These are phyloP conservation scores for Caenorhabditis elegans DNA, from an alignment of 1,140 invertebrate species.

Conservation along the genomic window DNA sequence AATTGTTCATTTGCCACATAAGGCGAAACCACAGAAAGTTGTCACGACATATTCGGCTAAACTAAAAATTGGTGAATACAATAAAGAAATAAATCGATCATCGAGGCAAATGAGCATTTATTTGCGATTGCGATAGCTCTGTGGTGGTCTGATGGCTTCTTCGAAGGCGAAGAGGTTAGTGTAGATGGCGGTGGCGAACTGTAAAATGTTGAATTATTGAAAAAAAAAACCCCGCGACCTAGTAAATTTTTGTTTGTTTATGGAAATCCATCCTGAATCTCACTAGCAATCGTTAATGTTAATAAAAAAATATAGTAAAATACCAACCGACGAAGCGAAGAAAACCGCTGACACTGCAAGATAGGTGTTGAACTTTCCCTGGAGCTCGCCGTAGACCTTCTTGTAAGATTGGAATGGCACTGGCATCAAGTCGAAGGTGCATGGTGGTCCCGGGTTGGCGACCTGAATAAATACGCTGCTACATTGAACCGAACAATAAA, in stretches of 20 bases:
- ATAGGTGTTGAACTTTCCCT: constrained; percentile 45
- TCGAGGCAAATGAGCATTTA: background rate
- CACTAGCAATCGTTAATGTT: too few species aligned
- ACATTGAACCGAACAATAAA: background rate
- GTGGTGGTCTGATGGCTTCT: constrained; percentile 40
- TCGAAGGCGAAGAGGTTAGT: constrained; percentile 41
- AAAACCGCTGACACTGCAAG: constrained; percentile 39
- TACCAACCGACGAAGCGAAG: constrained; percentile 37
- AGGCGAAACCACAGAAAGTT: constrained; percentile 15
- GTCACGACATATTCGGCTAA: constrained; percentile 17
- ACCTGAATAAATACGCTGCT: constrained; percentile 14
- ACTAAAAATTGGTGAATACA: background rate
- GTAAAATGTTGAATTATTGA: too few species aligned
- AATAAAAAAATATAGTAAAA: too few species aligned
- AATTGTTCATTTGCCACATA: background rate
- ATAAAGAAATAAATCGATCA: constrained; percentile 8
- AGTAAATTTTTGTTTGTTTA: too few species aligned
- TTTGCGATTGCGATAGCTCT: constrained; percentile 49
- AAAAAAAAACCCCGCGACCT: too few species aligned
- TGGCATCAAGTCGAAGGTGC: constrained; percentile 45
- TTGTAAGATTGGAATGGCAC: constrained; percentile 45
- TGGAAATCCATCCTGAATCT: too few species aligned
- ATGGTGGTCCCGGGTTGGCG: constrained; percentile 46
- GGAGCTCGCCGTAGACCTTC: constrained; percentile 45
- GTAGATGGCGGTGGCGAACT: constrained; percentile 36